phyloP scores from a whole-genome alignment of 2,888 invertebrate genomes.

The Drosophila nigritarsus region DNA sequence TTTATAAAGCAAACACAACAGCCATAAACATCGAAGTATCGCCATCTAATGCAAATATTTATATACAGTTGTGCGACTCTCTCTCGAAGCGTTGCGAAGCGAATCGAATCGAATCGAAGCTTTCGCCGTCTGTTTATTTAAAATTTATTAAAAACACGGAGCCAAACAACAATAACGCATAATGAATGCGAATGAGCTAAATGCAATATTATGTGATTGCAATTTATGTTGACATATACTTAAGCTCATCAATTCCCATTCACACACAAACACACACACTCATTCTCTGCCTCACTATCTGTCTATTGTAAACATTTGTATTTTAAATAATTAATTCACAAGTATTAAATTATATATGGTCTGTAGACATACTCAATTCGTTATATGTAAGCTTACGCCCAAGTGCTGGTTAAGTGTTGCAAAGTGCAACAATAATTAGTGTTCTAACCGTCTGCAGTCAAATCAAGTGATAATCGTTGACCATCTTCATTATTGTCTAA shows the following conservation, averaged over 20 bases:
- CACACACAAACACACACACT: not conserved
- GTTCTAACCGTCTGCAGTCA: slow-evolving; percentile 3
- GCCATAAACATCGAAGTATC: slow-evolving; percentile 66
- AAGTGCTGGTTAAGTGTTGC: slow-evolving; percentile 36
- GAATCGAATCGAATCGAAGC: not conserved
- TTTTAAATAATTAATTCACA: slow-evolving; percentile 76
- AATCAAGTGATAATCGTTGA: not conserved
- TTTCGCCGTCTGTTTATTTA: slow-evolving; percentile 62
- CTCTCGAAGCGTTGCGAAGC: not conserved
- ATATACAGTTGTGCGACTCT: slow-evolving; percentile 46
- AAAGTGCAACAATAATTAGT: slow-evolving; percentile 24
- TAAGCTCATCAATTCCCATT: slow-evolving; percentile 74
- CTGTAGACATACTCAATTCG: slow-evolving; percentile 1
- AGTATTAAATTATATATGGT: slow-evolving; percentile 64
- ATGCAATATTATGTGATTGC: slow-evolving; percentile 74
- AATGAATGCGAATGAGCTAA: slow-evolving; percentile 53
- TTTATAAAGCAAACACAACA: slow-evolving; percentile 79
- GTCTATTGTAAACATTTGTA: slow-evolving; percentile 65
- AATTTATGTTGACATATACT: slow-evolving; percentile 77
- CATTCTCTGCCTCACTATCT: slow-evolving; percentile 18
- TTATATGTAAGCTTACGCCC: not conserved
- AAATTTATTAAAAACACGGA: slow-evolving; percentile 75
- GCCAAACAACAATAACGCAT: slow-evolving; percentile 28
- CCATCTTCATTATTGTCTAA: not conserved
- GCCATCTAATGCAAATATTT: slow-evolving; percentile 79